Base-by-base conservation (phyloP, 1,140 invertebrate species). In the Eufriesea mexicana region DNA sequence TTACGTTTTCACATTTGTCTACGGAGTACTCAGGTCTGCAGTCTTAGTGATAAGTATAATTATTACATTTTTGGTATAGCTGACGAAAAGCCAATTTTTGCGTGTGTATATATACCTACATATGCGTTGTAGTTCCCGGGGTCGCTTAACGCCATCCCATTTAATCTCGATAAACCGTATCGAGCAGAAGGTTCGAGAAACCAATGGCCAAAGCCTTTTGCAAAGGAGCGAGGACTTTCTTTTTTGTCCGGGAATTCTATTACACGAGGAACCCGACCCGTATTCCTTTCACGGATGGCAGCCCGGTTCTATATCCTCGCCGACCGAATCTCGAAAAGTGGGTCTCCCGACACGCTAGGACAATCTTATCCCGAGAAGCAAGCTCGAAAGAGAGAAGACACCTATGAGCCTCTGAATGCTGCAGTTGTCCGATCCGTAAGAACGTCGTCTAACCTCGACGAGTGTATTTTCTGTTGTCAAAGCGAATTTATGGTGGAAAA, bases 321-420 rank as follows among this genome's bases (percentile, higher is more conserved):
- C 71, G 23, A 68, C 47, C n/a, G 80, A 77, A 78, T 78, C n/a
- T n/a, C 75, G 74, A 54, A 78, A 83, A 83, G 74, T 78, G 57
- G 81, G 75, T 83, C 81, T 83, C 81, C 45, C 81, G 49, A 78
- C 81, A 55, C 81, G 81, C n/a, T 18, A 47, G 74, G 81, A 78
- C 81, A 83, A 78, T 78, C 81, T 83, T 78, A 78, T 83, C 75
- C 28, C 45, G 42, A 25, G 35, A 14, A 35, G 45, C 18, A 25
- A 23, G 51, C 25, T 20, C 18, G 61, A 81, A 75, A 14, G 45
- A 49, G 76, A 67, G 72, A 51, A 83, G 74, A 71, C 74, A 78
- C 55, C 74, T 51, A 57, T 54, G 0, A 35, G 18, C 9, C 18
- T 18, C 25, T 45, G 81, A 78, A 78, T 62, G 75, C 81, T 49